Evolutionary conservation across 2,113 vertebrate genomes (phyloP).

Genomic region (Dolichotis patagonum): DNA sequence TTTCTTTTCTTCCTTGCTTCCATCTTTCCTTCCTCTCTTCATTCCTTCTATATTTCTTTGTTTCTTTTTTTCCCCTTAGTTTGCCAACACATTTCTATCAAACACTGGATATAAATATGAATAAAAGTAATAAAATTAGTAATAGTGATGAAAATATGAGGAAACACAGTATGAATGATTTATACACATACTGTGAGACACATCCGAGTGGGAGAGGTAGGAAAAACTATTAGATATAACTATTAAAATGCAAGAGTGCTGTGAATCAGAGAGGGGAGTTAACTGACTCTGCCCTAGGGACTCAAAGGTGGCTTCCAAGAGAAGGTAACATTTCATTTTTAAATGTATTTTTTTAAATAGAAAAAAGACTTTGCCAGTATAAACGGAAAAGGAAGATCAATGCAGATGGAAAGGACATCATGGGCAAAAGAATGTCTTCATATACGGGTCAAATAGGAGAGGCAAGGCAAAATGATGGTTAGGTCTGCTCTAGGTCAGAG

Average conservation of each 20-base stretch:
- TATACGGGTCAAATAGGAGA: background rate
- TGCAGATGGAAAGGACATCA: background rate
- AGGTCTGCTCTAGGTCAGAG: background rate
- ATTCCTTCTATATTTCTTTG: rapidly evolving
- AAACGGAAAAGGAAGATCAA: background rate
- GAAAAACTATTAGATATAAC: background rate
- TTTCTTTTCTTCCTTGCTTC: rapidly evolving
- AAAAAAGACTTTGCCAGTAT: background rate
- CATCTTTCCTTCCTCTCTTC: background rate
- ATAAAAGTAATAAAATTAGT: background rate
- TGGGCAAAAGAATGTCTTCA: background rate
- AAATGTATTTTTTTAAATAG: background rate
- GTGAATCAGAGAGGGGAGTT: background rate
- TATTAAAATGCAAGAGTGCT: background rate
- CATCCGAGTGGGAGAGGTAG: background rate
- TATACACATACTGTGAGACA: background rate
- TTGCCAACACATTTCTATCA: background rate
- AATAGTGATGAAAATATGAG: background rate
- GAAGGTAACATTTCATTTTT: background rate
- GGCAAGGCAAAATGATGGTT: background rate
- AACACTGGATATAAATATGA: background rate
- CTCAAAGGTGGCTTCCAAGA: background rate
- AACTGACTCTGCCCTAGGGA: no score
- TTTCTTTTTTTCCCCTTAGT: background rate
- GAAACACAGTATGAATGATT: background rate